phyloP scores from a whole-genome alignment of 2,797 vertebrate genomes.

The Chloroceryle inda region DNA sequence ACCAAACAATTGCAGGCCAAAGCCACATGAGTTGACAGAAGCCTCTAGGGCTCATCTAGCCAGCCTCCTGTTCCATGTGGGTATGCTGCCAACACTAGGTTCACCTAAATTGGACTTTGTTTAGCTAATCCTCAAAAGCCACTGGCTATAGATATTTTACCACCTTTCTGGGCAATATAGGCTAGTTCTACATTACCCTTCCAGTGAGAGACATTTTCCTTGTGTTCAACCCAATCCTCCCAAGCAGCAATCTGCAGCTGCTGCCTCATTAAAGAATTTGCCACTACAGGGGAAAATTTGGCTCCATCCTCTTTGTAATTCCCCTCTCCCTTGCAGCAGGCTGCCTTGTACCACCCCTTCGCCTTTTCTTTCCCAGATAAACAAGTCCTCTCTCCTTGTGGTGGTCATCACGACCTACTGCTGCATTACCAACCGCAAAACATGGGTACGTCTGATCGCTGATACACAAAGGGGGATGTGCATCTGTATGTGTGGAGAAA shows the following conservation, averaged over 20 bases:
- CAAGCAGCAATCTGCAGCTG: neutral
- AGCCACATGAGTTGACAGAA: neutral
- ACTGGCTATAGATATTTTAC: neutral
- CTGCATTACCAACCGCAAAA: neutral
- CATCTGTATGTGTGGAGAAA: neutral
- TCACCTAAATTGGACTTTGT: neutral
- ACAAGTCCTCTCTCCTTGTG: neutral
- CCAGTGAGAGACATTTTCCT: neutral
- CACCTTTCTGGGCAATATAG: neutral
- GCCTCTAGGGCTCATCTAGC: neutral
- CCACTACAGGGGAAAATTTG: neutral
- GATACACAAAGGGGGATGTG: neutral
- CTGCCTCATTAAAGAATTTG: neutral
- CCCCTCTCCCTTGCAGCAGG: neutral
- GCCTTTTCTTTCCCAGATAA: neutral
- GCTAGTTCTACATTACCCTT: neutral
- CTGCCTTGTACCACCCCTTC: neutral
- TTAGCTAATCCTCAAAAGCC: neutral
- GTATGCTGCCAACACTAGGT: neutral
- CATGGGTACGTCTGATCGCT: neutral
- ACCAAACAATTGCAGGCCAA: neutral
- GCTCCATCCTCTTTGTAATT: neutral
- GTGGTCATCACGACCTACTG: neutral
- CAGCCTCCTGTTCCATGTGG: neutral
- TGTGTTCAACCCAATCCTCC: neutral